A percentile compares a stretch with the other conserved stretches of the same genome.
These are phyloP conservation scores for Rhopilema esculentum DNA, from an alignment of 30 jellyfish, hydroid and myxozoan genomes.

Conservation along the genomic window DNA sequence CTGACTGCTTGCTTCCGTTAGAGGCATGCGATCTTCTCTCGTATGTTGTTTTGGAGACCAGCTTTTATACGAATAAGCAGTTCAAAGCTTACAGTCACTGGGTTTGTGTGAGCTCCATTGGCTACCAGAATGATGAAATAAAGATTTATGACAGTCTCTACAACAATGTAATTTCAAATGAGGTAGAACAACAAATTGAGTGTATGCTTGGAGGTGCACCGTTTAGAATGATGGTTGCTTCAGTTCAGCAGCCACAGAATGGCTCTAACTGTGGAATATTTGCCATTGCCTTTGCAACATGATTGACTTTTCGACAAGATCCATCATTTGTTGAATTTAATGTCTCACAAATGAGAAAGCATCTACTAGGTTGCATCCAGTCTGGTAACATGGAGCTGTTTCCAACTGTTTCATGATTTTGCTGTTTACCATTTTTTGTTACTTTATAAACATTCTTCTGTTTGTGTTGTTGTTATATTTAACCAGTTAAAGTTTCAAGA, in stretches of 20 bases:
- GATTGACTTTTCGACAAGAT: slow-evolving; percentile 4
- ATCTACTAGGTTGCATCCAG: slow-evolving; percentile 1
- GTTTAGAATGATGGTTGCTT: neutral
- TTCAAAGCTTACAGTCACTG: slow-evolving; percentile 7
- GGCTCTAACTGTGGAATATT: slow-evolving; percentile 16
- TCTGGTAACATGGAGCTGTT: slow-evolving; percentile 16
- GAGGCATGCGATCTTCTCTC: slow-evolving; percentile 52
- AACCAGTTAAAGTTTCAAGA: neutral
- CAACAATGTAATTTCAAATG: slow-evolving; percentile 1
- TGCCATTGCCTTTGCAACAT: slow-evolving; percentile 16
- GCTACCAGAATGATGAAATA: neutral
- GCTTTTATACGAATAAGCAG: slow-evolving; percentile 46
- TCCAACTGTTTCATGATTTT: slow-evolving; percentile 9
- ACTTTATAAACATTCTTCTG: neutral
- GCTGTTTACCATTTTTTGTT: neutral
- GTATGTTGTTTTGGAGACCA: slow-evolving; percentile 49
- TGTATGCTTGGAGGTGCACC: neutral
- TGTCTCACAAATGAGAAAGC: slow-evolving; percentile 5
- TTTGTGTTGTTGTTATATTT: neutral
- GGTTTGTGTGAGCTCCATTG: neutral
- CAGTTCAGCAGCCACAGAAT: slow-evolving; percentile 22
- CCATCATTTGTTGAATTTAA: slow-evolving; percentile 8
- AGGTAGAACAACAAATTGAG: slow-evolving; percentile 11
- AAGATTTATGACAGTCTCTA: slow-evolving; percentile 17
- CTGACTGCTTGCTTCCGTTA: slow-evolving; percentile 51